Conservation (phyloP, 2,888 invertebrate genomes). For the Drosophila greeni region DNA sequence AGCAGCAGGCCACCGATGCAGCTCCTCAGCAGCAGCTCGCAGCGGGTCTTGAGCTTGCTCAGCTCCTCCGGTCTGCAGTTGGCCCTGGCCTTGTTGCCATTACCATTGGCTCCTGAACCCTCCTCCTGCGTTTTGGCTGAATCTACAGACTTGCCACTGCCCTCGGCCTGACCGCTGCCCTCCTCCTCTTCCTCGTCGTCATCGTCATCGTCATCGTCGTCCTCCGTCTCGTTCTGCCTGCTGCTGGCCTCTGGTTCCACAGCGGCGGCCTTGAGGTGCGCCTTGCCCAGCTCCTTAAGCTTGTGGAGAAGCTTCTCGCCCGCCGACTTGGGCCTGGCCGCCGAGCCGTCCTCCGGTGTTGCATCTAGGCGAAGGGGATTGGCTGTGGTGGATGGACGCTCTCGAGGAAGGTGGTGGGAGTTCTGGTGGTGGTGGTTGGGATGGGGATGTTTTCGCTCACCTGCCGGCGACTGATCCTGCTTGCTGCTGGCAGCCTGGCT, state of each 20-base stretch:
- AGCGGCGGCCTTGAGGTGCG: conserved; percentile 47
- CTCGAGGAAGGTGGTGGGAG: conserved; percentile 18
- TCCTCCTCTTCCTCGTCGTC: conserved; percentile 47
- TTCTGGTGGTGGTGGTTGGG: conserved; percentile 12
- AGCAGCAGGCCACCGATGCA: conserved; percentile 90
- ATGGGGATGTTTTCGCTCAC: conserved; percentile 32
- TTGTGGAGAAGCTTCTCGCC: conserved; percentile 63
- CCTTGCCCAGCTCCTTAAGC: conserved; percentile 61
- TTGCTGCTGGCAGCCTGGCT: conserved; percentile 60
- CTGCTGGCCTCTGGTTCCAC: conserved; percentile 15
- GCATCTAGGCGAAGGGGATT: conserved; percentile 38
- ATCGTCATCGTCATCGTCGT: conserved; percentile 47
- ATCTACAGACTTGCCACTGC: conserved; percentile 40
- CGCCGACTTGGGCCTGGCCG: conserved; percentile 57
- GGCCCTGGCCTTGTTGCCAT: conserved; percentile 82
- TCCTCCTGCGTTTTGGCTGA: conserved; percentile 26
- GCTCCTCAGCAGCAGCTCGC: conserved; percentile 87
- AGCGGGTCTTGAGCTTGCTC: conserved; percentile 85
- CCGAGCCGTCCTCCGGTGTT: conserved; percentile 50
- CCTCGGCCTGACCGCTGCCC: conserved; percentile 46
- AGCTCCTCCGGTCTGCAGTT: conserved; percentile 90
- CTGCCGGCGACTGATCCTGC: conserved; percentile 40
- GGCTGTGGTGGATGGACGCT: conserved; percentile 38
- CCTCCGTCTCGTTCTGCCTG: conserved; percentile 50
- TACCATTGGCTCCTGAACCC: conserved; percentile 41